A percentile compares a stretch with the other conserved stretches of the same genome.
Conservation (phyloP, 1,140 invertebrate species). For the Lithobius niger region DNA sequence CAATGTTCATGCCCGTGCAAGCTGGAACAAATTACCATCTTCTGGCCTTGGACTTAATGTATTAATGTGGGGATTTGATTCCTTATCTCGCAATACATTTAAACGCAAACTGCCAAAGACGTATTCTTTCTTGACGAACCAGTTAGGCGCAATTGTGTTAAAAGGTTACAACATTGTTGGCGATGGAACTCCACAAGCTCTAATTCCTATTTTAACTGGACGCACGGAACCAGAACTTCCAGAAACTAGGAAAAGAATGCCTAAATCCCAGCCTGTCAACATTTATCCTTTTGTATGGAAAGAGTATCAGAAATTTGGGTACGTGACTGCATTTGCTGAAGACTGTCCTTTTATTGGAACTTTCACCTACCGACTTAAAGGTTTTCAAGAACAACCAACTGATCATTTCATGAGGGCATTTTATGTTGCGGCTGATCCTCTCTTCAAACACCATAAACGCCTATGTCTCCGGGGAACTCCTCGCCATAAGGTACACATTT, state of each 20-base stretch:
- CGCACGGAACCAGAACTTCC: conserved; percentile 77
- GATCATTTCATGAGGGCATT: conserved; percentile 82
- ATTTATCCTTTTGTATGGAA: conserved; percentile 72
- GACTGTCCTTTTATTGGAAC: conserved; percentile 71
- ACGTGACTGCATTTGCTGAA: conserved; percentile 62
- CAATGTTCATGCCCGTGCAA: conserved; percentile 29
- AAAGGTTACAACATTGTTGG: conserved; percentile 61
- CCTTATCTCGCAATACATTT: conserved; percentile 72
- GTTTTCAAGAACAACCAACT: conserved; percentile 68
- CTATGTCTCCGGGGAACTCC: conserved; percentile 65
- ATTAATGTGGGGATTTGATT: conserved; percentile 82
- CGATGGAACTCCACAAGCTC: conserved; percentile 83
- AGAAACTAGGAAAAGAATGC: conserved; percentile 61
- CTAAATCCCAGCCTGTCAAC: conserved; percentile 48
- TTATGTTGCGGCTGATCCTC: conserved; percentile 45
- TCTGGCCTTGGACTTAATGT: conserved; percentile 52
- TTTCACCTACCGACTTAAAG: conserved; percentile 80
- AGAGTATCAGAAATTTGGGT: conserved; percentile 52
- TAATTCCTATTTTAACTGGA: conserved; percentile 80
- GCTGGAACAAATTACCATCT: conserved; percentile 38
- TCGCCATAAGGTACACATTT: conserved; percentile 57
- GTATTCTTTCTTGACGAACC: conserved; percentile 55
- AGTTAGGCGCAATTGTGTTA: conserved; percentile 51
- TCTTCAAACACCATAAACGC: conserved; percentile 26
- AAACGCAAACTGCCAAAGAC: conserved; percentile 70